Conservation (phyloP, 1,140 invertebrate species). For the Hyphantria cunea region DNA sequence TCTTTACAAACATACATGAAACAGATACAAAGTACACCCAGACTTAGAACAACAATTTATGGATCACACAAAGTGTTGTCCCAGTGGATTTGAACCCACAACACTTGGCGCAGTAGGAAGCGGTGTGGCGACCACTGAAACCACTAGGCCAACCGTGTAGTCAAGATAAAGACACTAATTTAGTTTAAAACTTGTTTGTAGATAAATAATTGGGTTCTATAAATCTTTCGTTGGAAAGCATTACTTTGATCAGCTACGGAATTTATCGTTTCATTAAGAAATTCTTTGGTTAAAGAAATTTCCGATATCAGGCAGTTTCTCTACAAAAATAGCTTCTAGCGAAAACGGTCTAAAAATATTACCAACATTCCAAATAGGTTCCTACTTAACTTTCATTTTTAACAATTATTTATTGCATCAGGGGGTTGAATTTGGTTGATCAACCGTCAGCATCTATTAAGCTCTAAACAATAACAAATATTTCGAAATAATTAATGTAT, state of each 20-base stretch:
- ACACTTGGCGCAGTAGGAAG: too few species aligned
- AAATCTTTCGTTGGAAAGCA: slow-evolving; percentile 27
- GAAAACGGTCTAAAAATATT: slow-evolving; percentile 3
- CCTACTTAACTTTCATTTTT: slow-evolving; percentile 11
- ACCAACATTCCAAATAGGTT: neutral
- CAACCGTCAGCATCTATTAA: slow-evolving; percentile 7
- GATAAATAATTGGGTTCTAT: slow-evolving; percentile 27
- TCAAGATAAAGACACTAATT: slow-evolving; percentile 16
- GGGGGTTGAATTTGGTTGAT: slow-evolving; percentile 10
- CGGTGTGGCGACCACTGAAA: too few species aligned
- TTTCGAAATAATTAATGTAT: too few species aligned
- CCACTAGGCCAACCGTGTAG: too few species aligned
- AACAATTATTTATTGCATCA: neutral
- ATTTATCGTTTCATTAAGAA: slow-evolving; percentile 46
- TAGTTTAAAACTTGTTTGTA: slow-evolving; percentile 20
- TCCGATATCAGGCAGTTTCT: slow-evolving; percentile 23
- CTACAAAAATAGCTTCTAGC: slow-evolving; percentile 18
- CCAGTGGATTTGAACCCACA: too few species aligned
- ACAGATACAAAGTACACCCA: too few species aligned
- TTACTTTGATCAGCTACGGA: slow-evolving; percentile 36
- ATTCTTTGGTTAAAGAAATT: slow-evolving; percentile 39
- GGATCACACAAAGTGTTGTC: too few species aligned
- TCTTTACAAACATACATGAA: too few species aligned
- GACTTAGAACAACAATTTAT: too few species aligned
- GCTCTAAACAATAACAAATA: too few species aligned